These are phyloP conservation scores for Vicugna pacos DNA, from an alignment of 2,113 vertebrate species.

Conservation along the genomic window DNA sequence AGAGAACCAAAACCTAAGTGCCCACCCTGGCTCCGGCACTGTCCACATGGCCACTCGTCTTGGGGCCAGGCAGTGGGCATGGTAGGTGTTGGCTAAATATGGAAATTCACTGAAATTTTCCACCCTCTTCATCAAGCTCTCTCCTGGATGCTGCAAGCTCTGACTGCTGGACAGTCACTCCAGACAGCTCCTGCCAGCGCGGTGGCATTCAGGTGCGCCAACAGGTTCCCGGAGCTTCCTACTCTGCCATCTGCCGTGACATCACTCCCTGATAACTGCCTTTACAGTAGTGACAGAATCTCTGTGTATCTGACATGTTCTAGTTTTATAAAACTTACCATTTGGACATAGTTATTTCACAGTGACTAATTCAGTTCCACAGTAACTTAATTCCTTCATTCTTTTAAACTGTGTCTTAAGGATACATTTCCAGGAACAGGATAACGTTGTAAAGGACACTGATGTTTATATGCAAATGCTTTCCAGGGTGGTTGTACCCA, in stretches of 20 bases:
- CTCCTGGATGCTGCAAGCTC: neutral
- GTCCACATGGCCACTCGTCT: too few species aligned
- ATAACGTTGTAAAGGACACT: neutral
- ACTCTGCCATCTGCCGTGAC: neutral
- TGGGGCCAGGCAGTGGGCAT: too few species aligned
- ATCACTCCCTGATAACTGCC: neutral
- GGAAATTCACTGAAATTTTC: neutral
- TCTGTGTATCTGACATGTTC: neutral
- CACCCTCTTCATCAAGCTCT: neutral
- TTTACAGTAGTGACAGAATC: neutral
- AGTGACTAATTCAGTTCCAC: neutral
- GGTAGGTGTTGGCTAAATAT: neutral
- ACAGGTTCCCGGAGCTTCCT: neutral
- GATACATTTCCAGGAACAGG: neutral
- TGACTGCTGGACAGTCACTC: too few species aligned
- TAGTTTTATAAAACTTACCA: neutral
- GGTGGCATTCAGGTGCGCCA: too few species aligned
- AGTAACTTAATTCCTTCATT: neutral
- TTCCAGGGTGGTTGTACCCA: neutral
- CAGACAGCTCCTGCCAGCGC: neutral
- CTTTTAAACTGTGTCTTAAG: neutral
- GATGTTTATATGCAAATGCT: neutral
- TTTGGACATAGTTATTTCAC: neutral
- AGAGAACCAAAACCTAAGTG: neutral
- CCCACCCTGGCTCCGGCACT: neutral